Base-by-base conservation (phyloP, 2,888 invertebrate genomes). In the Helicoverpa assulta region DNA sequence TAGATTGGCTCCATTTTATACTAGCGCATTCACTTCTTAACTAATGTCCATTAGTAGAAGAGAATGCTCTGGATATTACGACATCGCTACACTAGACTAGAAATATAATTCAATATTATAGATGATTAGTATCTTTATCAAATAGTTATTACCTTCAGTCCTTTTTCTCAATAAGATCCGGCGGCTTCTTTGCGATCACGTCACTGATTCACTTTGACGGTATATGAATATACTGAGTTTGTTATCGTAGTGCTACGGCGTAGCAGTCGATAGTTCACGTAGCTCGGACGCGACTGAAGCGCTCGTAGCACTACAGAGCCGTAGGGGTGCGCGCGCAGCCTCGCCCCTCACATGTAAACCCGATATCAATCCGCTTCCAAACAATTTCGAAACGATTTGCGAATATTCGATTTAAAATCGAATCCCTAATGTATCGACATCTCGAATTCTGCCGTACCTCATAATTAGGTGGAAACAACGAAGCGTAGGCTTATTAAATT, bases 291-390 rank as follows among this genome's bases (percentile, higher is more conserved):
- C 91, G 92, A 95, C 95, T 95, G 93, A 92, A 85, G 84, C 88
- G 88, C 85, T 88, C 90, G 92, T 92, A 93, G 90, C 90, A 88
- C 88, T 91, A 90, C 90, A 85, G 76, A 83, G 82, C 76, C 87
- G 90, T 90, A 89, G 86, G 84, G 80, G 53, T 94, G 95, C 95
- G 95, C 94, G 94, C 95, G 94, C 95, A 94, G 90, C 93, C 92
- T 91, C 93, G 91, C 94, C 95, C 94, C 93, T 90, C 91, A 91
- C 92, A 92, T 90, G 88, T 90, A 90, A 91, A 93, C 90, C 93
- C 94, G 87, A 95, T 95, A 95, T 92, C 93, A 94, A 94, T 94
- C 92, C 92, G 90, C 89, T 88, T 87, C 87, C 87, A 88, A 87
- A 88, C 88, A 90, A 91, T 91, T 93, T 89, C 85, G 76, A 89